A percentile compares a stretch with the other conserved stretches of the same genome.
Evolutionary conservation across 1,140 invertebrate species (phyloP).

Genomic region (Hyles euphorbiae): DNA sequence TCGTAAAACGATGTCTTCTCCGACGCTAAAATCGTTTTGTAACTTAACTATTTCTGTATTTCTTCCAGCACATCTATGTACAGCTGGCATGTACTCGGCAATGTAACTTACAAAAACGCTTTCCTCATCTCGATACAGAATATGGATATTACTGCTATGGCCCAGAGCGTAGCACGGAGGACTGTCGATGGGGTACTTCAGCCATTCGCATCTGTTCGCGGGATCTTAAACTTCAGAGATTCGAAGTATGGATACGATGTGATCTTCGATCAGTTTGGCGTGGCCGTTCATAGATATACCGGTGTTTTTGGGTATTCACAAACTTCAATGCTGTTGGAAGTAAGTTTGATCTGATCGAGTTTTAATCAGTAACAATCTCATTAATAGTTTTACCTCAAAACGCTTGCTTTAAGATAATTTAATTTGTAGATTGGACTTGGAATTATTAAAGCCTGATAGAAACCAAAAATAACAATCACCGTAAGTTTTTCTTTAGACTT

Average conservation of each 20-base stretch:
- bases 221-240: constrained; percentile 26
- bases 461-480: too few relatives aligned
- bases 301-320: constrained; percentile 23
- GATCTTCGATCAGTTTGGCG: constrained; percentile 20
- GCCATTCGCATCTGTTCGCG: constrained; percentile 13
- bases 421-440: too few relatives aligned
- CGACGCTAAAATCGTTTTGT: too few relatives aligned
- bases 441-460: too few relatives aligned
- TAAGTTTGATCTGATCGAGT: constrained; percentile 15
- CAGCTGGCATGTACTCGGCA: constrained; percentile 33
- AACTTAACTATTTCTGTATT: too few relatives aligned
- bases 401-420: too few relatives aligned
- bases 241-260: constrained; percentile 39
- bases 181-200: constrained; percentile 13
- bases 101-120: constrained; percentile 43
- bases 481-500: too few relatives aligned
- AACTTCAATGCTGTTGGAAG: constrained; percentile 15
- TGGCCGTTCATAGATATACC: constrained; percentile 24
- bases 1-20: too few relatives aligned
- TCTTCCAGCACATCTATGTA: constrained; percentile 29
- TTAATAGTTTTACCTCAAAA: too few relatives aligned
- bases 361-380: too few relatives aligned
- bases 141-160: constrained; percentile 29
- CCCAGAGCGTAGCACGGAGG: not conserved
- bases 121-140: constrained; percentile 44